These are phyloP conservation scores for Drosophila teissieri DNA, from an alignment of 1,140 invertebrate species.

Conservation along the genomic window DNA sequence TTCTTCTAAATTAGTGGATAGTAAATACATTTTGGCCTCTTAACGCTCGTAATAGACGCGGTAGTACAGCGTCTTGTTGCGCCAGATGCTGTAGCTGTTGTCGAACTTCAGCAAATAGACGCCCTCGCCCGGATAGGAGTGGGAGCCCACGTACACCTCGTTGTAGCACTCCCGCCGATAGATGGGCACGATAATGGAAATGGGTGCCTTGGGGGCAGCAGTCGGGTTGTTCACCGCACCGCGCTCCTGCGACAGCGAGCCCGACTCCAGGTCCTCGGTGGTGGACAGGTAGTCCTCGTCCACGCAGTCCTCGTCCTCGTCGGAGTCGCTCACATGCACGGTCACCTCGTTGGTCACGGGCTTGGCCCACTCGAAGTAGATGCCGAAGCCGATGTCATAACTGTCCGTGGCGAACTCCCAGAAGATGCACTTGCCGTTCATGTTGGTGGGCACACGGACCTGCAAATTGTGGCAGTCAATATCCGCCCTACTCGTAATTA, in stretches of 20 bases:
- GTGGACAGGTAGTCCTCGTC: slow-evolving; percentile 86
- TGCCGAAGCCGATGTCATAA: slow-evolving; percentile 99
- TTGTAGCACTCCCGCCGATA: slow-evolving; percentile 97
- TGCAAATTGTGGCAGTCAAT: slow-evolving; percentile 6
- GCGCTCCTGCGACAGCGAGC: slow-evolving; percentile 75
- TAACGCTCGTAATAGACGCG: slow-evolving; percentile 97
- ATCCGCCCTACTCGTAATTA: neutral
- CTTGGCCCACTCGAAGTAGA: slow-evolving; percentile 99
- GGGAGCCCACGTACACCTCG: slow-evolving; percentile 98
- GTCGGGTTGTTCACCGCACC: slow-evolving; percentile 41
- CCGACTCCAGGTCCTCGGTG: slow-evolving; percentile 85
- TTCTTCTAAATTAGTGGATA: slow-evolving; percentile 25
- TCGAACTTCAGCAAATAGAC: slow-evolving; percentile 99
- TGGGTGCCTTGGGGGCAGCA: slow-evolving; percentile 85
- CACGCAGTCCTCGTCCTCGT: slow-evolving; percentile 88
- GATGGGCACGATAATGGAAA: slow-evolving; percentile 94
- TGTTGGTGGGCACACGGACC: slow-evolving; percentile 97
- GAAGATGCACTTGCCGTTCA: slow-evolving; percentile 96
- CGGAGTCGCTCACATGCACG: slow-evolving; percentile 94
- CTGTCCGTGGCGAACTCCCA: slow-evolving; percentile 99
- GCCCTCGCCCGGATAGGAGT: slow-evolving; percentile 97
- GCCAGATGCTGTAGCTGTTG: slow-evolving; percentile 99
- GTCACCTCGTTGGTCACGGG: slow-evolving; percentile 93
- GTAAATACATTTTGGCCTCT: slow-evolving; percentile 49
- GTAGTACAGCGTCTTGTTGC: slow-evolving; percentile 99